Evolutionary conservation across 2,888 invertebrate genomes (phyloP).

Genomic region (Smittia sp.): DNA sequence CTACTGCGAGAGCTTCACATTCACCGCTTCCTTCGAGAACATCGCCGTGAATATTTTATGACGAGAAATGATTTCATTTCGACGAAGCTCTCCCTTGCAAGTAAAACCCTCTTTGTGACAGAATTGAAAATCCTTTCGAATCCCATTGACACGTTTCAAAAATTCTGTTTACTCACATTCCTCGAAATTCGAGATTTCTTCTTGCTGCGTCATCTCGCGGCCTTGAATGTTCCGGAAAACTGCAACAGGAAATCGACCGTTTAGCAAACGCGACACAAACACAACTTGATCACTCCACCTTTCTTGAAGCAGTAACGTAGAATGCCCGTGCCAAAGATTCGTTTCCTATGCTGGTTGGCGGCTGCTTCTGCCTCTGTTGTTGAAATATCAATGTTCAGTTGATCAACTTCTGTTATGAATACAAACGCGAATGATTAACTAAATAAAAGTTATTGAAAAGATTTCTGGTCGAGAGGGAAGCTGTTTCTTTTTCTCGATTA

Average conservation of each 20-base stretch:
- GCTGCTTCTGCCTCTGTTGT: conserved; percentile 12
- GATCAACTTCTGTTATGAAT: conserved; percentile 32
- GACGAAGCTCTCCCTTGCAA: background rate
- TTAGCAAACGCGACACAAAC: background rate
- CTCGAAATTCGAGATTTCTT: conserved; percentile 33
- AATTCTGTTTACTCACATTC: conserved; percentile 36
- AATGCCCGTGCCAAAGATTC: conserved; percentile 1
- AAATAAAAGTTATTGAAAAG: background rate
- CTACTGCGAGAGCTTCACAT: no score
- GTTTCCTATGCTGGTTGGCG: background rate
- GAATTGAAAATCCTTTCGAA: background rate
- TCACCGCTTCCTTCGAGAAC: no score
- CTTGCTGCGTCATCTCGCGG: conserved; percentile 23
- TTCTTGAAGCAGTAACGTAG: conserved; percentile 33
- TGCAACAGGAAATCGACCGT: background rate
- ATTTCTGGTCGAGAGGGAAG: background rate
- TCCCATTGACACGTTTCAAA: background rate
- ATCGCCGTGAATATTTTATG: no score
- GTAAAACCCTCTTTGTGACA: background rate
- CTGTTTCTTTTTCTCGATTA: background rate
- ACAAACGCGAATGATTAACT: conserved; percentile 23
- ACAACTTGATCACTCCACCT: conserved; percentile 21
- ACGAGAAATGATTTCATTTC: no score
- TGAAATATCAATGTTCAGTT: conserved; percentile 33
- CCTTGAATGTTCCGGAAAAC: conserved; percentile 15